A percentile compares a stretch with the other conserved stretches of the same genome.
Evolutionary conservation across 2,797 vertebrate species (phyloP).

Genomic region (Sternotherus odoratus): DNA sequence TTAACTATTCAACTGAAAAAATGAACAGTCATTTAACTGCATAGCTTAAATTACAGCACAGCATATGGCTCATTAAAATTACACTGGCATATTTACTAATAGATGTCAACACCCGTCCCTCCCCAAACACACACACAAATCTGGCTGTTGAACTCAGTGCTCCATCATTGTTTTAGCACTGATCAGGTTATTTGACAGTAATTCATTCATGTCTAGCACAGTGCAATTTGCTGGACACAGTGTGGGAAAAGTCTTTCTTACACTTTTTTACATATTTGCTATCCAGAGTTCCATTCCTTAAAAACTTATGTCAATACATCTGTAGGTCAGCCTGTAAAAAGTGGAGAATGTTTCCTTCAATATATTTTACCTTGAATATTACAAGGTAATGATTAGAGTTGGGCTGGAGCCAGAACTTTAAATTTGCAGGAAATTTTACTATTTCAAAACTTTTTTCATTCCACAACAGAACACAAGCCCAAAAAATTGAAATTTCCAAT

Average conservation of each 20-base stretch:
- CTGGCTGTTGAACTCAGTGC: background rate
- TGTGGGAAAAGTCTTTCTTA: conserved; percentile 11
- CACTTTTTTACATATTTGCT: background rate
- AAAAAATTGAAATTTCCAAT: background rate
- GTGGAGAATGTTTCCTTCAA: background rate
- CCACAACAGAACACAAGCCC: background rate
- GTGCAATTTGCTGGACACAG: background rate
- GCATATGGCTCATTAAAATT: background rate
- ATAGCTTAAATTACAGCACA: background rate
- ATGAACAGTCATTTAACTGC: background rate
- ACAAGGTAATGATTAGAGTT: background rate
- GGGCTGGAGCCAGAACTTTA: background rate
- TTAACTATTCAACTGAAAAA: background rate
- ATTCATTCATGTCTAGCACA: conserved; percentile 2
- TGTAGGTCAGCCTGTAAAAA: conserved; percentile 17
- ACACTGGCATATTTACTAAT: background rate
- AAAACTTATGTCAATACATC: conserved; percentile 44
- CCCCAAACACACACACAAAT: background rate
- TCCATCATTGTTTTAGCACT: background rate
- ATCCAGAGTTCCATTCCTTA: conserved; percentile 24
- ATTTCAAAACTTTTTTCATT: background rate
- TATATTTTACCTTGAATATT: background rate
- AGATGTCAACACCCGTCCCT: background rate
- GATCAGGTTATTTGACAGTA: background rate
- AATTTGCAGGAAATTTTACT: background rate